Base-by-base conservation (phyloP, 2,888 invertebrate species). In the Lithophane leautieri region DNA sequence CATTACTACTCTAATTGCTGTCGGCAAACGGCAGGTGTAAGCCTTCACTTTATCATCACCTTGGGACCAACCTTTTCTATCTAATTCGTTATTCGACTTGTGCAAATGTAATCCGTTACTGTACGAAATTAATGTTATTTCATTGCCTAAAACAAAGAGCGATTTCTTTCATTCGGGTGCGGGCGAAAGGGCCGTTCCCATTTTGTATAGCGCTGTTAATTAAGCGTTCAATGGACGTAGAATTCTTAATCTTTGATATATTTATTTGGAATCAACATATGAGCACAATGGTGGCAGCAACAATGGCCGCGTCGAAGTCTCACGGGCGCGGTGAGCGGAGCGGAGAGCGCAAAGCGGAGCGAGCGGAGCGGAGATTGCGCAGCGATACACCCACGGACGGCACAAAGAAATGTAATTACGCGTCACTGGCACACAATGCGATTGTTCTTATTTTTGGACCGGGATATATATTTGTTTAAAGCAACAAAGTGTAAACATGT, bases 391-490 rank as follows among this genome's bases (percentile, higher is more conserved):
- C 79, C 86, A 88, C 88, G 84, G 84, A 84, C 88, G 88, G 88
- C 90, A 94, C 94, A 95, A 95, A 94, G 93, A 94, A 94, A 94
- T 94, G 93, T 95, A 95, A 95, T 95, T 95, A 94, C 94, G 90
- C 93, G 92, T 92, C 94, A 92, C 90, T 89, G 88, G 89, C 94
- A 93, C 89, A 91, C 89, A 85, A 88, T 88, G 86, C 86, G 88
- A 91, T 91, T 93, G 92, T 91, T 93, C 90, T 90, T 88, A 85
- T 88, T 90, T 89, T 86, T 82, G 83, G 42, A 78, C 61, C 50
- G 22, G 62, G 54, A 63, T 73, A 60, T 28, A 75, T 70, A 79
- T 73, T 72, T 72, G 12, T 61, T 70, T 75, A 42, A 70, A n/a
- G n/a, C n/a, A n/a, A n/a, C n/a, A n/a, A n/a, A n/a, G n/a, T n/a